Evolutionary conservation across 2,797 vertebrate species (phyloP).

Genomic region (Takifugu ocellatus): DNA sequence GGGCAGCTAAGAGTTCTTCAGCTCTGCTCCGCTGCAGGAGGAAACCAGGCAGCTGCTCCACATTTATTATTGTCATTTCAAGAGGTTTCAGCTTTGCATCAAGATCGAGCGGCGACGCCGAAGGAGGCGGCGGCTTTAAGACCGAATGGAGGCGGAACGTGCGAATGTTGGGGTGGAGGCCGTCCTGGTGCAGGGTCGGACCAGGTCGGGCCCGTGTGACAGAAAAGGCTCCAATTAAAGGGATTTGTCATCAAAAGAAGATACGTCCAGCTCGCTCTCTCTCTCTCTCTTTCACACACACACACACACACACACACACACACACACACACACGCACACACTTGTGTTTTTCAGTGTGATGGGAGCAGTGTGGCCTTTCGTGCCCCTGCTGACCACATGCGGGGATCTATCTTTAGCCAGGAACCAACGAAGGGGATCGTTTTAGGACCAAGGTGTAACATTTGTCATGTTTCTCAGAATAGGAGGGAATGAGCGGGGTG

Average conservation of each 20-base stretch:
- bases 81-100: conserved; percentile 16
- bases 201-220: too few species aligned
- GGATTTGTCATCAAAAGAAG: background rate
- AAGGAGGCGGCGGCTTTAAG: conserved; percentile 11
- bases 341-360: conserved; percentile 8
- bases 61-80: conserved; percentile 10
- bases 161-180: too few species aligned
- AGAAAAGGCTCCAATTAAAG: background rate
- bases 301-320: conserved; percentile 3
- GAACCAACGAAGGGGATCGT: conserved; percentile 12
- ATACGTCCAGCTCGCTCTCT: too few species aligned
- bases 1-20: too few species aligned
- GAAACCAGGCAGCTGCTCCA: too few species aligned
- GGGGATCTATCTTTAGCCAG: conserved; percentile 46
- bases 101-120: conserved; percentile 19
- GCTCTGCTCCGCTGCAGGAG: conserved; percentile 28
- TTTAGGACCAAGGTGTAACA: conserved; percentile 16
- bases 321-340: conserved; percentile 2
- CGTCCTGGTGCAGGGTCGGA: background rate
- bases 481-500: background rate
- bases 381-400: conserved; percentile 14
- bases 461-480: conserved; percentile 18
- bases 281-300: too few species aligned
- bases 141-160: too few species aligned
- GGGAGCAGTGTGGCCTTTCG: conserved; percentile 30